These are phyloP conservation scores for Heliothis subflexa DNA, from an alignment of 1,140 invertebrate species.

Conservation along the genomic window DNA sequence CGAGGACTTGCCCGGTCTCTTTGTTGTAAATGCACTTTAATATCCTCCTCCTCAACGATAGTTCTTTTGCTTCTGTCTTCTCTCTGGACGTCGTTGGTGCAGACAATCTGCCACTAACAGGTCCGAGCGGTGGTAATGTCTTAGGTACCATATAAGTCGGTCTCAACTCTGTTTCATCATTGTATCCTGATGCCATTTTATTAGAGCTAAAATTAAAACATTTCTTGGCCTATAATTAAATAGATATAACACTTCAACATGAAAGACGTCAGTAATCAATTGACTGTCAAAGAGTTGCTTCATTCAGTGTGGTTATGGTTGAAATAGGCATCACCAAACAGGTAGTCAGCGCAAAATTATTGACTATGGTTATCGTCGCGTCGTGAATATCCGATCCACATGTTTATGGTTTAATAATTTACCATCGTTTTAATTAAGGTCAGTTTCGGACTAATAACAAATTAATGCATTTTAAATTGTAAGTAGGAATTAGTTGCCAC, in stretches of 20 bases:
- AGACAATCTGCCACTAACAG: neutral
- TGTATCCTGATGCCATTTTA: neutral
- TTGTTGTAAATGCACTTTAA: conserved; percentile 63
- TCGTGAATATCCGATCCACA: no score
- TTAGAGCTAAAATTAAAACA: neutral
- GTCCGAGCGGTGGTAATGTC: neutral
- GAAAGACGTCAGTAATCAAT: neutral
- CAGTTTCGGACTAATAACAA: no score
- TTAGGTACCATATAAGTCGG: neutral
- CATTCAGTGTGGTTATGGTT: conserved; percentile 8
- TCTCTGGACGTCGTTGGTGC: neutral
- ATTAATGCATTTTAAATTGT: no score
- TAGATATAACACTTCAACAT: neutral
- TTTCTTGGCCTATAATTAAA: neutral
- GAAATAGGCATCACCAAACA: neutral
- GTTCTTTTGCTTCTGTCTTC: neutral
- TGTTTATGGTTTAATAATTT: no score
- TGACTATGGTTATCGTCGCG: no score
- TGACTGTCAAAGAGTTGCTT: neutral
- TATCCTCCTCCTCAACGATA: conserved; percentile 51
- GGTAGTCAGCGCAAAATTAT: no score
- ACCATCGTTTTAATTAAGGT: no score
- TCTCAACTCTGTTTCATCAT: neutral
- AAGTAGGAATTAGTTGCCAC: no score
- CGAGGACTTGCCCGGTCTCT: conserved; percentile 64